phyloP scores from a whole-genome alignment of 2,113 vertebrate genomes.

The Thamnaconus septentrionalis region DNA sequence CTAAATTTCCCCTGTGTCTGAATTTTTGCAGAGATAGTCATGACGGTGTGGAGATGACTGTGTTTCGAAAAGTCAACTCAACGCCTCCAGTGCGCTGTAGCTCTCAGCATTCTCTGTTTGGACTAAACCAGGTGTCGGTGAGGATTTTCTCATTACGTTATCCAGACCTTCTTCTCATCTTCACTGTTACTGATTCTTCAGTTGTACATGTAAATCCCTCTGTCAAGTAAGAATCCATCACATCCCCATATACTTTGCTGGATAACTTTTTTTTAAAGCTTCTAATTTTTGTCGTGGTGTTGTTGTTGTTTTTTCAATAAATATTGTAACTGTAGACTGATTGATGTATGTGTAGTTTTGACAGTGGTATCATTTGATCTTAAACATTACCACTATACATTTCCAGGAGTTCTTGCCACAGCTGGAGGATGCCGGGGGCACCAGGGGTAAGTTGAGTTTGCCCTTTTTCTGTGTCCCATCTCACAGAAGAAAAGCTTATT shows the following conservation, averaged over 20 bases:
- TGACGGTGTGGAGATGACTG: constrained; percentile 88
- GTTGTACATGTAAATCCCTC: too few relatives aligned
- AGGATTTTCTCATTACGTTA: constrained; percentile 47
- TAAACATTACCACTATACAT: not conserved
- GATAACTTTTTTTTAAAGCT: too few relatives aligned
- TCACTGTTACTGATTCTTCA: not conserved
- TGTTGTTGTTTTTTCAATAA: too few relatives aligned
- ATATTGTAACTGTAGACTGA: too few relatives aligned
- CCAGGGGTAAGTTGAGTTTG: constrained; percentile 70
- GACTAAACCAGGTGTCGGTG: constrained; percentile 90
- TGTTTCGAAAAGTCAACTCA: constrained; percentile 88
- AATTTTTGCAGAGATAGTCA: constrained; percentile 76
- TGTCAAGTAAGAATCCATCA: too few relatives aligned
- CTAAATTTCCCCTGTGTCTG: not conserved
- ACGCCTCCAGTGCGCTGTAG: constrained; percentile 89
- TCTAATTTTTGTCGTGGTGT: too few relatives aligned
- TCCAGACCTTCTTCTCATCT: not conserved
- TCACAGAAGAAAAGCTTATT: not conserved
- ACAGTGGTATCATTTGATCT: not conserved
- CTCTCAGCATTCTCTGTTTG: constrained; percentile 89
- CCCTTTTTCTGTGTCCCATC: too few relatives aligned
- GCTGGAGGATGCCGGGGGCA: constrained; percentile 79
- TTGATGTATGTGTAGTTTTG: too few relatives aligned
- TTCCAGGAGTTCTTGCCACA: constrained; percentile 85
- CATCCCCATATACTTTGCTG: too few relatives aligned